Base-by-base conservation (phyloP, 2,797 vertebrate species). In the Clarias laeviceps region DNA sequence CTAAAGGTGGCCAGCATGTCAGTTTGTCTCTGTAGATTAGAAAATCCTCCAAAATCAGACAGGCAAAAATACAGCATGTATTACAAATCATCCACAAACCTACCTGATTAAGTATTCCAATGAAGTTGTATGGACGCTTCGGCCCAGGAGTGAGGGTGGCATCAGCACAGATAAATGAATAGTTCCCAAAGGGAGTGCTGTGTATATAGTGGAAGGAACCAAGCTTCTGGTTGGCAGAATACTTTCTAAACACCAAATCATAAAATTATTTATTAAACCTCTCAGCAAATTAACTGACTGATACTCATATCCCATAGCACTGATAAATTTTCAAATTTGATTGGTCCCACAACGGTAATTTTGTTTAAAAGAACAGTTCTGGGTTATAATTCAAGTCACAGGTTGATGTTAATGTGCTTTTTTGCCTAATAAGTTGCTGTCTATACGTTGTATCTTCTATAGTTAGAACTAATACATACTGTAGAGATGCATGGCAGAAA, bases 81-180 rank as follows among this genome's bases (percentile, higher is more conserved):
- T 50, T 27, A 4, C 24, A 27, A 45, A 65, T 20, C 34, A 5
- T 65, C 34, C 61, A 50, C 45, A 66, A 54, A 81, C 79, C 80
- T 94, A 99, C 98, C 97, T 91, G 92, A 91, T 96, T 95, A 89
- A 99, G 94, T 92, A 99, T 97, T 64, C 98, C 98, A 89, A 96
- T 98, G 94, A 99, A 99, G 91, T 99, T 99, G 93, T 95, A 99
- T 0, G 97, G 98, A 85, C 96, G 97, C 90, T 99, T 99, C 50
- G 97, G 98, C 79, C 98, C 98, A 69, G 97, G 97, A 45, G 89
- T 97, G 89, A 96, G 93, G 0, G 97, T 99, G 80, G 98, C 98
- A 90, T 99, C 98, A 24, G 96, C 93, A 57, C 96, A 98, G 88
- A 99, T 96, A 86, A 99, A 99, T 22, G 98, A 99, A 90, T 99